Percentiles rank a stretch among this genome's conserved stretches.
These are phyloP conservation scores for Diachasmimorpha longicaudata DNA, from an alignment of 1,140 invertebrate species.

Conservation along the genomic window DNA sequence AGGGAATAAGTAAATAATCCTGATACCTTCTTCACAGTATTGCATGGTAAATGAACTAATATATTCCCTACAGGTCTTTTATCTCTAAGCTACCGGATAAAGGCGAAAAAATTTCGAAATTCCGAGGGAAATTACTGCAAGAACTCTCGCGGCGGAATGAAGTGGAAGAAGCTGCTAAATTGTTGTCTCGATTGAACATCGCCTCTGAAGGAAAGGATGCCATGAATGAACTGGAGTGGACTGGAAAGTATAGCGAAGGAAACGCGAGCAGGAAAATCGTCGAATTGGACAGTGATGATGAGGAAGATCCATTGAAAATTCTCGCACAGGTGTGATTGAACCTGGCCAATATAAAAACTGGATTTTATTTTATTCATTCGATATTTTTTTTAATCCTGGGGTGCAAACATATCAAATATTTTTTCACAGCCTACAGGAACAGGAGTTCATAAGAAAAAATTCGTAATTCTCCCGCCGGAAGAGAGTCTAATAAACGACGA, in stretches of 20 bases:
- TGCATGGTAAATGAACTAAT: neutral
- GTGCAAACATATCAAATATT: constrained; percentile 8
- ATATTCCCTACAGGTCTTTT: constrained; percentile 48
- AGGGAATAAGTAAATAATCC: constrained; percentile 58
- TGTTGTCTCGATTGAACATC: constrained; percentile 69
- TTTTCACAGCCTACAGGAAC: constrained; percentile 56
- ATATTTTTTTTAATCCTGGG: too few relatives aligned
- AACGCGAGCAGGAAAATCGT: constrained; percentile 38
- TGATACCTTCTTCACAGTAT: too few relatives aligned
- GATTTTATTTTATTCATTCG: too few relatives aligned
- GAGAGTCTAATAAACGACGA: constrained; percentile 67
- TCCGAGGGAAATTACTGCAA: constrained; percentile 63
- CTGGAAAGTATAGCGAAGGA: constrained; percentile 59
- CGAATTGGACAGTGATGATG: constrained; percentile 70
- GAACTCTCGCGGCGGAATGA: constrained; percentile 67
- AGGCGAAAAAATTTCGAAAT: constrained; percentile 69
- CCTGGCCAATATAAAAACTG: too few relatives aligned
- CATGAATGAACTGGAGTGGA: constrained; percentile 73
- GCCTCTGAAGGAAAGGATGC: constrained; percentile 63
- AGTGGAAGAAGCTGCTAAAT: constrained; percentile 65
- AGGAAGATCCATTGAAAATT: constrained; percentile 69
- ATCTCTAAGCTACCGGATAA: constrained; percentile 70
- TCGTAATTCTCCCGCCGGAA: constrained; percentile 63
- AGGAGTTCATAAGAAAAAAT: constrained; percentile 66
- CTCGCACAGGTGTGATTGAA: constrained; percentile 63